Base-by-base conservation (phyloP, 2,888 invertebrate genomes). In the Philonicus albiceps region DNA sequence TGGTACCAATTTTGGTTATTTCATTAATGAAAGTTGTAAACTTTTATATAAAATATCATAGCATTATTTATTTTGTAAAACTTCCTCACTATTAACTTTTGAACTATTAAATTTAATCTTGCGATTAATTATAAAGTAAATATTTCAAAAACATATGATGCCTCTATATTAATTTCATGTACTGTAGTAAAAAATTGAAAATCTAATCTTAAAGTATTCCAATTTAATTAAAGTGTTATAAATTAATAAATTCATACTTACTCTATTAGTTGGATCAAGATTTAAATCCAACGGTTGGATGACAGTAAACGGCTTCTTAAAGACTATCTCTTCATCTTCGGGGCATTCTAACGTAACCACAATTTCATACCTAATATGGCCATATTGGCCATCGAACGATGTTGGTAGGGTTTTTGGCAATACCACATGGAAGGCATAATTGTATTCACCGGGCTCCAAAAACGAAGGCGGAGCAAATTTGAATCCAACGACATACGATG, bases 281-380 rank as follows among this genome's bases (percentile, higher is more conserved):
- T 97, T 98, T 88, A 98, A 93, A 92, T 98, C 97, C 90, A 97
- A 93, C 34, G 95, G 94, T 89, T 96, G 95, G 88, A 96, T 94
- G 55, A 98, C 95, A 84, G 96, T 96, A 90, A 98, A 97, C 31
- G 95, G 95, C 91, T 94, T 94, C 92, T 96, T 96, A 37, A 95
- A 95, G 88, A 96, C 96, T 90, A 96, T 96, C 91, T 97, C 96
- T 91, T 97, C 96, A 92, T 96, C 96, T 95, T 96, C 96, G 49
- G 97, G 96, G 37, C 96, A 93, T 91, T 97, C 97, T 64, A 98
- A 93, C 3, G 94, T 95, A 40, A 96, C 96, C 92, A 96, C 96
- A 22, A 96, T 94, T 37, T 95, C 95, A 91, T 98, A 98, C 85
- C 96, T 94, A 73, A 98, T 94, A 90, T 95, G 94, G 0, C 97